Evolutionary conservation across 2,888 invertebrate genomes (phyloP), one percentile per base, ranked within the genome.

Genomic region (Agriopis aurantiaria): DNA sequence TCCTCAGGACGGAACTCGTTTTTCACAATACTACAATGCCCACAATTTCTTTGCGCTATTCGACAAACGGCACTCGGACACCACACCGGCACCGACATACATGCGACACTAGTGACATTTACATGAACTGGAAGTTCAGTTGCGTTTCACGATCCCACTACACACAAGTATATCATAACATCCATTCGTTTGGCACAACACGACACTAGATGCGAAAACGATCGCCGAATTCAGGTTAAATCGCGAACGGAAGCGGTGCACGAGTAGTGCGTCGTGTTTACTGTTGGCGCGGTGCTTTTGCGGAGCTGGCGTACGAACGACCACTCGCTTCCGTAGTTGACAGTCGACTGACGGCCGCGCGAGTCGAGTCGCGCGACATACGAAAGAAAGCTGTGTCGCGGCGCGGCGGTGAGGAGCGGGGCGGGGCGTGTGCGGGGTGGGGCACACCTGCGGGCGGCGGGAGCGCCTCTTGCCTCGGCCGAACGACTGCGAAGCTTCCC

Each of bases 211-310:
- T 80, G 81, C 80, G 78, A 85, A 85, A 82, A 82, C 76, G 80
- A 81, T 82, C 81, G 82, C 85, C 85, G 82, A 87, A 90, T 89
- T 88, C 85, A 88, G 89, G 89, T 90, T 90, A 88, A 82, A 83
- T 88, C 86, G 88, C 88, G 87, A 90, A 88, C 89, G 91, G 90
- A 91, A 91, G 88, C 91, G 85, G 84, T 82, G 83, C 85, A 85
- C 86, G 86, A 88, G 87, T 88, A 88, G 83, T 91, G 89, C 91
- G 91, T 91, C 91, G 92, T 94, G 93, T 93, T 93, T 93, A 92
- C 90, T 89, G 89, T 93, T 92, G 88, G 87, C 90, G 92, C 91
- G 91, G 86, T 86, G 88, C 84, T 87, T 88, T 86, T 80, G 75
- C 71, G 72, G 70, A 67, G 75, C 74, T 60, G 63, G 78, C 80